Evolutionary conservation across 2,888 invertebrate genomes (phyloP), one percentile per base, ranked within the genome.

Genomic region (Argyra leucocephala): DNA sequence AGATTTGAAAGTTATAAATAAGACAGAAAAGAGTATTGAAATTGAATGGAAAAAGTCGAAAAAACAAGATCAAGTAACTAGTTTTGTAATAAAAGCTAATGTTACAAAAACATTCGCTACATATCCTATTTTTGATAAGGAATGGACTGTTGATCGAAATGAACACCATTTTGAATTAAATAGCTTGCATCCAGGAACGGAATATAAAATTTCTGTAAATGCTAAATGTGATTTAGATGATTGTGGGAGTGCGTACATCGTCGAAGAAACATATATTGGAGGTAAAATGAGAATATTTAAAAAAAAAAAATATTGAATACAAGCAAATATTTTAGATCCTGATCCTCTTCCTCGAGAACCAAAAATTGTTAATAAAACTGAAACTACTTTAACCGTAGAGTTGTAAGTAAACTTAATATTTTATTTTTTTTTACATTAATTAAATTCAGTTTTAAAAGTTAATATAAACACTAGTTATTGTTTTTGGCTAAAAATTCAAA

Each of bases 331-430:
- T 15, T 26, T 66, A 77, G 82, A 82, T 65, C 86, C 87, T 24
- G 85, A 86, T 68, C 90, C 91, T 1, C 83, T 84, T 66, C 93
- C 93, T 2, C 81, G 82, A 1, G 82, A 84, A 64, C 90, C 93
- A 24, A 80, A 81, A 72, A 82, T 93, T 22, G 71, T 86, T 15
- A 83, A 84, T 62, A 83, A 84, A 67, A 83, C 82, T 22, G 84
- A 85, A 9, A 83, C 83, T 15, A 84, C 84, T 64, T 85, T 91
- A 73, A 83, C 83, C 0, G 82, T 94, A 6, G 83, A 84, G 70
- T 82, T 94, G 36, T 83, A 48, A 12, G 15, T n/a, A 48, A 31
- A 31, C 9, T 12, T 31, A 31, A 31, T 48, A 48, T 48, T 18
- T 2, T 31, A 31, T 31, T 31, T 31, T 6, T 6, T 31, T 31